These are phyloP conservation scores for Halcyon leucocephala DNA, from an alignment of 2,797 vertebrate genomes.

Conservation along the genomic window DNA sequence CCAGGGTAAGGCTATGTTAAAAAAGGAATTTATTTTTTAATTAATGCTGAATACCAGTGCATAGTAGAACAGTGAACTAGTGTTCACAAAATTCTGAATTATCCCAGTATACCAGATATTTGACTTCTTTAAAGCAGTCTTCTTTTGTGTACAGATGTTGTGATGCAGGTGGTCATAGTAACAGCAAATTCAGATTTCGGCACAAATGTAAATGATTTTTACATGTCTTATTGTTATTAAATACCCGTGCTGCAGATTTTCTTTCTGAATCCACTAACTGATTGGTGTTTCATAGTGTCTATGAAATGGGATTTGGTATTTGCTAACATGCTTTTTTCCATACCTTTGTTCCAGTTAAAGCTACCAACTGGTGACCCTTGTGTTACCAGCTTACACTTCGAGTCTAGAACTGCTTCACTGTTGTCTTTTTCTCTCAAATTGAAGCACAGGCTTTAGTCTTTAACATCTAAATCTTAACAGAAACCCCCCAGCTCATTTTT, in stretches of 20 bases:
- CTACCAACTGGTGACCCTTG: background rate
- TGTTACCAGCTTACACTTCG: conserved; percentile 10
- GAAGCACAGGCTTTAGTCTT: background rate
- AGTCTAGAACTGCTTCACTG: background rate
- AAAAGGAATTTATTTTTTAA: background rate
- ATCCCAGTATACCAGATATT: background rate
- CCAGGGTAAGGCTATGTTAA: background rate
- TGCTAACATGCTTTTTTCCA: background rate
- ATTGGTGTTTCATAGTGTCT: background rate
- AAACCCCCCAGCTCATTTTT: background rate
- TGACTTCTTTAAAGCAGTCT: background rate
- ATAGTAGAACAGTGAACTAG: background rate
- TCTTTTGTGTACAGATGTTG: background rate
- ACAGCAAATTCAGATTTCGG: background rate
- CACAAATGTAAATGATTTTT: background rate
- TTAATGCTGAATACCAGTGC: background rate
- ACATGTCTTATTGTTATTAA: background rate
- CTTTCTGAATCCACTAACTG: background rate
- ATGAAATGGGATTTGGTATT: background rate
- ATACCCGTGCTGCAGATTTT: background rate
- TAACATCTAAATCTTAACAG: background rate
- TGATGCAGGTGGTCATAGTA: background rate
- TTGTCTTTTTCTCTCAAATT: background rate
- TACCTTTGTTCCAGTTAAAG: background rate
- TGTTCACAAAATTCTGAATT: background rate